These are phyloP conservation scores for Microchirus variegatus DNA, from an alignment of 2,797 vertebrate species.

Conservation along the genomic window DNA sequence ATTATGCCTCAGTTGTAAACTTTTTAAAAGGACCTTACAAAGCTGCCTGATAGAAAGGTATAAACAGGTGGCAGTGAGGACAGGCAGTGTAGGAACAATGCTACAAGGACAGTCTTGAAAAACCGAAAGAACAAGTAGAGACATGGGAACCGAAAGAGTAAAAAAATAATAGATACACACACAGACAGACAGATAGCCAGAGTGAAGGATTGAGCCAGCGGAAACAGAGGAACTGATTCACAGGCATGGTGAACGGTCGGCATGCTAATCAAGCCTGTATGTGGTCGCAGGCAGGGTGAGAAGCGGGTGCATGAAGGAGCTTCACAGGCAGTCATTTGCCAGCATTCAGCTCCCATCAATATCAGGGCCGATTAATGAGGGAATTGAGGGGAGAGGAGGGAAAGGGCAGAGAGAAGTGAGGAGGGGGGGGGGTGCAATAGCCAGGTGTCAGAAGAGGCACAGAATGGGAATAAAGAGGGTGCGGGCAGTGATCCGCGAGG, in stretches of 20 bases:
- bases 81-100: constrained; percentile 32
- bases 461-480: constrained; percentile 84
- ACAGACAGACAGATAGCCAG: constrained; percentile 35
- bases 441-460: constrained; percentile 83
- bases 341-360: constrained; percentile 86
- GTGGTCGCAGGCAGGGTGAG: constrained; percentile 66
- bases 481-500: constrained; percentile 81
- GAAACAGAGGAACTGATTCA: constrained; percentile 76
- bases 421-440: constrained; percentile 40
- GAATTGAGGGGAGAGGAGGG: constrained; percentile 51
- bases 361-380: constrained; percentile 86
- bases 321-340: constrained; percentile 79
- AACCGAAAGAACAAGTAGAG: constrained; percentile 25
- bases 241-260: constrained; percentile 61
- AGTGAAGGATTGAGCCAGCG: constrained; percentile 50
- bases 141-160: constrained; percentile 21
- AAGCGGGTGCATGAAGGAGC: constrained; percentile 62
- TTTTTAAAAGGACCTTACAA: constrained; percentile 31
- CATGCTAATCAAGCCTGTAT: constrained; percentile 80
- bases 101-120: constrained; percentile 26
- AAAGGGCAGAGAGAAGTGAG: constrained; percentile 43
- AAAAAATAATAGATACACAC: constrained; percentile 42
- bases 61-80: constrained; percentile 69
- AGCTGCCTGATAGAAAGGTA: constrained; percentile 48
- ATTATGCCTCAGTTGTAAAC: constrained; percentile 17